A percentile compares a stretch with the other conserved stretches of the same genome.
These are phyloP conservation scores for Rallus limicola DNA, from an alignment of 2,113 vertebrate species.

Conservation along the genomic window DNA sequence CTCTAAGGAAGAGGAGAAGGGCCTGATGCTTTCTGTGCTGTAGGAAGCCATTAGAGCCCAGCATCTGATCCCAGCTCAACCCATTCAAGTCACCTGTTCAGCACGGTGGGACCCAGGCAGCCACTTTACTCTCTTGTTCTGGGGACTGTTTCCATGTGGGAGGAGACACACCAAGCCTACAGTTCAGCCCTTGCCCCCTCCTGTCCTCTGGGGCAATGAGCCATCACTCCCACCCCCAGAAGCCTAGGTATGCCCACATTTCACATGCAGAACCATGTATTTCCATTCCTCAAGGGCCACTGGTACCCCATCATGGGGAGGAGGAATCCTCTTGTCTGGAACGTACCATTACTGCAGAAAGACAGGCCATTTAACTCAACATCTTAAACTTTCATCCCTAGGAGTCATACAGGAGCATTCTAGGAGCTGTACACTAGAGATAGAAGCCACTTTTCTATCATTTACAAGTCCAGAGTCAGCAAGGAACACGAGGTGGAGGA, in stretches of 20 bases:
- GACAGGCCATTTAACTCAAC: not conserved
- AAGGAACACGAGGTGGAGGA: not conserved
- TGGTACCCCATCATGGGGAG: not conserved
- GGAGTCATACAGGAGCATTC: not conserved
- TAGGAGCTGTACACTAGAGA: not conserved
- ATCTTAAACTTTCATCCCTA: not conserved
- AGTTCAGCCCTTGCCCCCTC: not conserved
- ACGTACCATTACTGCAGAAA: not conserved
- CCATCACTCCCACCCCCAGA: not conserved
- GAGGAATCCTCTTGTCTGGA: not conserved
- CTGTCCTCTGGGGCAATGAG: not conserved
- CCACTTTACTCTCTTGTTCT: not conserved
- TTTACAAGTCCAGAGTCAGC: not conserved
- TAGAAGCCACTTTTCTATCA: not conserved
- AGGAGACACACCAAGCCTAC: not conserved
- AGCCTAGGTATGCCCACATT: not conserved
- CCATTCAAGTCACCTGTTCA: not conserved
- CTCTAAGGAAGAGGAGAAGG: not conserved
- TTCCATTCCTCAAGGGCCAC: not conserved
- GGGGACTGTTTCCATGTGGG: not conserved
- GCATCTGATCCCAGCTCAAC: not conserved
- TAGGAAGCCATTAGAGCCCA: not conserved
- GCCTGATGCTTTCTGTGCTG: not conserved
- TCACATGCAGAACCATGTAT: fast-evolving
- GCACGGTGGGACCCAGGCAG: not conserved